Percentiles rank a stretch among this genome's conserved stretches.
Evolutionary conservation across 2,888 invertebrate genomes (phyloP).

Genomic region (Apamea anceps): DNA sequence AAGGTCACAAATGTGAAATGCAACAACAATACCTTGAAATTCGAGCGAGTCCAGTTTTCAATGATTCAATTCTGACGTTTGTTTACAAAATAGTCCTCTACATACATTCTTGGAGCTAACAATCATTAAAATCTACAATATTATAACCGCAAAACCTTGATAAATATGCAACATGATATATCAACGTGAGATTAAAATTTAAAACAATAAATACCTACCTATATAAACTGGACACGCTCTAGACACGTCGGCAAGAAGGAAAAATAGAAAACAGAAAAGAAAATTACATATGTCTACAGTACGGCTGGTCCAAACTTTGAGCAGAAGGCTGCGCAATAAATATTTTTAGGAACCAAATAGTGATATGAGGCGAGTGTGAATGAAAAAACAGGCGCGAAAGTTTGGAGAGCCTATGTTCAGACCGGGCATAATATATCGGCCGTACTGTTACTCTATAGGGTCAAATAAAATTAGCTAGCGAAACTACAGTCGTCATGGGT

Average conservation of each 20-base stretch:
- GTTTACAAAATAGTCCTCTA: neutral
- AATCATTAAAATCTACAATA: neutral
- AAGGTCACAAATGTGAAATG: slow-evolving; percentile 27
- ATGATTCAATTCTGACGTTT: neutral
- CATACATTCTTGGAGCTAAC: neutral
- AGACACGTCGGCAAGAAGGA: neutral
- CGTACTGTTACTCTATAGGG: neutral
- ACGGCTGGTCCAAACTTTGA: neutral
- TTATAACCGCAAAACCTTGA: neutral
- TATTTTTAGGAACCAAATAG: neutral
- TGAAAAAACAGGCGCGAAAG: neutral
- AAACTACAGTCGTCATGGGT: neutral
- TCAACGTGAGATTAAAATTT: neutral
- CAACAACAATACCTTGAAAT: slow-evolving; percentile 19
- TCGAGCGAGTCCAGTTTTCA: slow-evolving; percentile 9
- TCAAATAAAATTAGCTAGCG: neutral
- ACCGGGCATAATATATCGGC: no score
- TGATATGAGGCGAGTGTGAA: neutral
- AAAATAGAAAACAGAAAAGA: neutral
- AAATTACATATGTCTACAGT: neutral
- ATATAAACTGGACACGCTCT: slow-evolving; percentile 9
- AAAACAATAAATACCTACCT: neutral
- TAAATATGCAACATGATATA: neutral
- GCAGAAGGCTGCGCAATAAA: neutral
- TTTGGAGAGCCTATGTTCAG: neutral